Conservation (phyloP, 2,888 invertebrate genomes). For the Drosophila recens region DNA sequence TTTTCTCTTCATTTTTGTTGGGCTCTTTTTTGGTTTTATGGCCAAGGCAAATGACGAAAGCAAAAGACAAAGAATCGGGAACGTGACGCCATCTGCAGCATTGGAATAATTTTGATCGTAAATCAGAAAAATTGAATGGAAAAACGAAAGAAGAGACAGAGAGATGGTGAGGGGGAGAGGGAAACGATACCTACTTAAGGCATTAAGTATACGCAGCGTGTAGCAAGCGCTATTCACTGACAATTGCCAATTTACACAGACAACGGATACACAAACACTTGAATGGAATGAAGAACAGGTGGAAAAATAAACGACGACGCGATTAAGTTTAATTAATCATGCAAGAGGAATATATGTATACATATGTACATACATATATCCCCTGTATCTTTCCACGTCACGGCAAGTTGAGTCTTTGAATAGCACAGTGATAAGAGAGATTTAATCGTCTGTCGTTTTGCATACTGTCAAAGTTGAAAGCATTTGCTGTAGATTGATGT, state of each 20-base stretch:
- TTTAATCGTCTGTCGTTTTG: slow-evolving; percentile 27
- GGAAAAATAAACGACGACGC: slow-evolving; percentile 18
- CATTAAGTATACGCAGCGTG: slow-evolving; percentile 41
- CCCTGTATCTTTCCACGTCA: slow-evolving; percentile 19
- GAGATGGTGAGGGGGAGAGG: neutral
- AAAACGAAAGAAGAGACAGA: neutral
- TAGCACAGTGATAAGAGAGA: slow-evolving; percentile 27
- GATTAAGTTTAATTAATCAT: slow-evolving; percentile 51
- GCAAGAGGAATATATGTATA: slow-evolving; percentile 8
- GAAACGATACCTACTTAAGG: neutral
- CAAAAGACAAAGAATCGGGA: slow-evolving; percentile 17
- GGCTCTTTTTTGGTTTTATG: slow-evolving; percentile 21
- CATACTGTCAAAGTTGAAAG: slow-evolving; percentile 36
- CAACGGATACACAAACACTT: neutral
- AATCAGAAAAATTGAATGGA: slow-evolving; percentile 39
- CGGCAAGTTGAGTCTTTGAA: slow-evolving; percentile 2
- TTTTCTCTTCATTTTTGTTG: slow-evolving; percentile 7
- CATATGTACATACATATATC: neutral
- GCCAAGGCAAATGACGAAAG: slow-evolving; percentile 16
- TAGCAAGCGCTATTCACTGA: slow-evolving; percentile 1
- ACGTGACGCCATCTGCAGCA: slow-evolving; percentile 49
- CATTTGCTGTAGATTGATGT: slow-evolving; percentile 13
- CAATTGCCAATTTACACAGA: slow-evolving; percentile 20
- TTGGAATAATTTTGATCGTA: slow-evolving; percentile 27
- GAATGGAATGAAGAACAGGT: slow-evolving; percentile 1